Percentiles rank a stretch among this genome's conserved stretches.
These are phyloP conservation scores for Diarsia dahlii DNA, from an alignment of 2,888 invertebrate species.

Conservation along the genomic window DNA sequence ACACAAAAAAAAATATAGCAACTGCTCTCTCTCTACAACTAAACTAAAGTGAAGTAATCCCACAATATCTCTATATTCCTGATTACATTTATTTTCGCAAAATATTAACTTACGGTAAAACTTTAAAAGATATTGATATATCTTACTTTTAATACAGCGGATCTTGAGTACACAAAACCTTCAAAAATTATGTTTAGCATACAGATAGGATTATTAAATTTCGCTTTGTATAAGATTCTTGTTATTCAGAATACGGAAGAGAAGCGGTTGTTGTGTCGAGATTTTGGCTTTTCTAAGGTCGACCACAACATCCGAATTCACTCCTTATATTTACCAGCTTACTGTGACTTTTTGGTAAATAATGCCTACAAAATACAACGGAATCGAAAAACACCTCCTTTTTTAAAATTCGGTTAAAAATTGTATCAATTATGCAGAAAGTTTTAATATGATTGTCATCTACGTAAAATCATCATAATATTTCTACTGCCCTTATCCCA, in stretches of 20 bases:
- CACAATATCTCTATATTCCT: not conserved
- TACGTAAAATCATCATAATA: not conserved
- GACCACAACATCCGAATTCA: not conserved
- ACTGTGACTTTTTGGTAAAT: not conserved
- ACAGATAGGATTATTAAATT: constrained; percentile 13
- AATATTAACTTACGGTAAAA: constrained; percentile 3
- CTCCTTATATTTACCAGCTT: not conserved
- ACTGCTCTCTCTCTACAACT: too few relatives aligned
- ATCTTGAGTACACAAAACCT: not conserved
- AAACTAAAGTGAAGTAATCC: not conserved
- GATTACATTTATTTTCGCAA: not conserved
- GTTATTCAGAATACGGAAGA: not conserved
- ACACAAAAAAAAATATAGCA: too few relatives aligned
- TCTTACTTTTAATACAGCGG: constrained; percentile 1
- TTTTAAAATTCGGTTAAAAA: too few relatives aligned
- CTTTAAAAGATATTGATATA: constrained; percentile 5
- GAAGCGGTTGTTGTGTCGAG: too few relatives aligned
- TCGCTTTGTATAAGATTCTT: not conserved
- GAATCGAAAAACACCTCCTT: too few relatives aligned
- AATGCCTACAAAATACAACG: too few relatives aligned
- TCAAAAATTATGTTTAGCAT: constrained; percentile 8
- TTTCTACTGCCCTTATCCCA: not conserved
- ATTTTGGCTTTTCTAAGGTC: not conserved
- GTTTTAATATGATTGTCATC: not conserved
- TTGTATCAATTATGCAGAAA: too few relatives aligned